These are phyloP conservation scores for Aphelenchoides avenae DNA, from an alignment of 1,140 invertebrate species.

Conservation along the genomic window DNA sequence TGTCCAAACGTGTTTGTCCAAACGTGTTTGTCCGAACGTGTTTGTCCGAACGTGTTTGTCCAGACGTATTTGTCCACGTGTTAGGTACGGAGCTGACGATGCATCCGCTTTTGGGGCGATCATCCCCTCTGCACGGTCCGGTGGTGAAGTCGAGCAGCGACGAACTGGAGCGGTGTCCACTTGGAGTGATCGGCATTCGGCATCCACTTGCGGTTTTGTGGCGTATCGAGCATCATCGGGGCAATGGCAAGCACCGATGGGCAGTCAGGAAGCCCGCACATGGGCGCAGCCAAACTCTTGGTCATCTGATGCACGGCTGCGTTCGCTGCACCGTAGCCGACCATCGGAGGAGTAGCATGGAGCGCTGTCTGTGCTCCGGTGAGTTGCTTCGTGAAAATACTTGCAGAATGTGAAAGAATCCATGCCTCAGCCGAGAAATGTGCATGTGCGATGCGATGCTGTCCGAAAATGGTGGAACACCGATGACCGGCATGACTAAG, in stretches of 20 bases:
- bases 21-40: too few relatives aligned
- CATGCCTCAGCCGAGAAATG: too few relatives aligned
- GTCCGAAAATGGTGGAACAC: too few relatives aligned
- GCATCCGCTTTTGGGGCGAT: conserved; percentile 78
- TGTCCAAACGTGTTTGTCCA: too few relatives aligned
- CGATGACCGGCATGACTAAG: too few relatives aligned
- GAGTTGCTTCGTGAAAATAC: too few relatives aligned
- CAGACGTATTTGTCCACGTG: too few relatives aligned
- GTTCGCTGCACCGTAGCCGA: conserved; percentile 77
- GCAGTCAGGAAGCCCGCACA: conserved; percentile 76
- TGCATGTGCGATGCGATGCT: too few relatives aligned
- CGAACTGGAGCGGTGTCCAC: conserved; percentile 43
- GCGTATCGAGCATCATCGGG: conserved; percentile 89
- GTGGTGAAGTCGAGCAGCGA: conserved; percentile 68
- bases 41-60: too few relatives aligned
- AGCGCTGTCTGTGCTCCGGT: conserved; percentile 85
- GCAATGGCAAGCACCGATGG: conserved; percentile 77
- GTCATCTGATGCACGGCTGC: conserved; percentile 92
- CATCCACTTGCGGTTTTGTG: conserved; percentile 97
- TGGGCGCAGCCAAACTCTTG: conserved; percentile 75
- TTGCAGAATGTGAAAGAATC: too few relatives aligned
- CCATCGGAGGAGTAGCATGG: conserved; percentile 62
- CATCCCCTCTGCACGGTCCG: conserved; percentile 71
- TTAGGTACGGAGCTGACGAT: too few relatives aligned
- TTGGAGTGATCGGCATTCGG: conserved; percentile 79